Conservation (phyloP, 1,140 invertebrate species). For the Tachypleus tridentatus region DNA sequence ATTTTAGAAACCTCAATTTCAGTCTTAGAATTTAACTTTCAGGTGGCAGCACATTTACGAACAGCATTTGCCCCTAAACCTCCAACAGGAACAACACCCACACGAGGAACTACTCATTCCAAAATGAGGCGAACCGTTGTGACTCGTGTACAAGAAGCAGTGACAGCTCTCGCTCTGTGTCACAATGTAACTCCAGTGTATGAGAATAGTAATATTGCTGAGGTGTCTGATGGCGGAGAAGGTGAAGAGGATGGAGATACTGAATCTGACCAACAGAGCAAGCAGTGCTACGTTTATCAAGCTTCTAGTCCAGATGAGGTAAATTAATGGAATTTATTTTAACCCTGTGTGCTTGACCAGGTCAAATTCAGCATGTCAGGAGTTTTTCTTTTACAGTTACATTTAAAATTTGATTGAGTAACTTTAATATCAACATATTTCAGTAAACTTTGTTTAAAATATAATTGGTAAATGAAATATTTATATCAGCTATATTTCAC, state of each 20-base stretch:
- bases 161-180: constrained; percentile 88
- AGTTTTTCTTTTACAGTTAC: too few relatives aligned
- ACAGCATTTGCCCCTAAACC: constrained; percentile 25
- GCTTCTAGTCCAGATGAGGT: constrained; percentile 98
- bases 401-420: too few relatives aligned
- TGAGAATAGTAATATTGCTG: constrained; percentile 40
- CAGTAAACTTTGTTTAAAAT: too few relatives aligned
- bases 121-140: constrained; percentile 53
- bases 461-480: too few relatives aligned
- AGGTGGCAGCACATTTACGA: constrained; percentile 27
- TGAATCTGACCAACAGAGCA: constrained; percentile 51
- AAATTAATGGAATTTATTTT: constrained; percentile 20
- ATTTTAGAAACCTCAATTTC: too few relatives aligned
- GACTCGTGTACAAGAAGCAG: constrained; percentile 73
- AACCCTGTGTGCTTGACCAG: too few relatives aligned
- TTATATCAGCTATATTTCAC: too few relatives aligned
- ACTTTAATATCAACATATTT: too few relatives aligned
- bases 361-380: too few relatives aligned
- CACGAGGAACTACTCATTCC: constrained; percentile 8
- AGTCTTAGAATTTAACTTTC: constrained; percentile 4
- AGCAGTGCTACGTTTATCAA: constrained; percentile 45
- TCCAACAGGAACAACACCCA: background rate
- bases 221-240: constrained; percentile 1
- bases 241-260: constrained; percentile 30
- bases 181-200: constrained; percentile 99